A percentile compares a stretch with the other conserved stretches of the same genome.
Evolutionary conservation across 2,888 invertebrate species (phyloP).

Genomic region (Octodonta nipae): DNA sequence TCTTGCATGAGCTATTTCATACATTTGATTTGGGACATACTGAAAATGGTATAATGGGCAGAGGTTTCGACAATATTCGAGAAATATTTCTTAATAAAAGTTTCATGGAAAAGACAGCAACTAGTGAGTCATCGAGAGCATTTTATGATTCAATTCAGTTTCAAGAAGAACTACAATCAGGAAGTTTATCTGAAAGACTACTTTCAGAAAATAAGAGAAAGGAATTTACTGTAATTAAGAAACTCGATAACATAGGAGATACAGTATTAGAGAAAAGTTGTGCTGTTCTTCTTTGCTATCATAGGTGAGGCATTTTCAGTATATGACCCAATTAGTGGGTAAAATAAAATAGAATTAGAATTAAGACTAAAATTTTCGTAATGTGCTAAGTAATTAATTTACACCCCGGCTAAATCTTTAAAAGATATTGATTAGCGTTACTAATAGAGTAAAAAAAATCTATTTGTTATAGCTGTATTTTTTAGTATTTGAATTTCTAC

Average conservation of each 20-base stretch:
- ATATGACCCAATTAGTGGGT: too few species aligned
- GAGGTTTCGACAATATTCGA: constrained; percentile 74
- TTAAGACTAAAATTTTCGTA: too few species aligned
- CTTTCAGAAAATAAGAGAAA: constrained; percentile 17
- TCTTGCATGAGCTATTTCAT: constrained; percentile 87
- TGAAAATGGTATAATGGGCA: constrained; percentile 81
- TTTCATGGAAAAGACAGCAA: constrained; percentile 5
- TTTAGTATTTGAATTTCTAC: too few species aligned
- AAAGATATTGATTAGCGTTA: too few species aligned
- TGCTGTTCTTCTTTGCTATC: constrained; percentile 50
- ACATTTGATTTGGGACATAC: constrained; percentile 90
- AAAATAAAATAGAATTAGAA: too few species aligned
- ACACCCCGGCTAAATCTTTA: too few species aligned
- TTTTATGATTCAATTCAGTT: constrained; percentile 21
- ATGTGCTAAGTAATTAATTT: too few species aligned
- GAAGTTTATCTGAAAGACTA: constrained; percentile 17
- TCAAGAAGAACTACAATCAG: constrained; percentile 21
- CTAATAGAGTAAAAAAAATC: too few species aligned
- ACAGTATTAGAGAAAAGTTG: constrained; percentile 51
- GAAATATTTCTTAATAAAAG: constrained; percentile 48
- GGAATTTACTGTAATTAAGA: constrained; percentile 19
- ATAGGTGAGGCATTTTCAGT: constrained; percentile 38
- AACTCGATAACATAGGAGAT: constrained; percentile 35
- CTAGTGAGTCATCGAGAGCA: constrained; percentile 9
- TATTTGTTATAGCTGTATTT: too few species aligned